Conservation (phyloP, 2,113 vertebrate genomes). For the Felis chaus region DNA sequence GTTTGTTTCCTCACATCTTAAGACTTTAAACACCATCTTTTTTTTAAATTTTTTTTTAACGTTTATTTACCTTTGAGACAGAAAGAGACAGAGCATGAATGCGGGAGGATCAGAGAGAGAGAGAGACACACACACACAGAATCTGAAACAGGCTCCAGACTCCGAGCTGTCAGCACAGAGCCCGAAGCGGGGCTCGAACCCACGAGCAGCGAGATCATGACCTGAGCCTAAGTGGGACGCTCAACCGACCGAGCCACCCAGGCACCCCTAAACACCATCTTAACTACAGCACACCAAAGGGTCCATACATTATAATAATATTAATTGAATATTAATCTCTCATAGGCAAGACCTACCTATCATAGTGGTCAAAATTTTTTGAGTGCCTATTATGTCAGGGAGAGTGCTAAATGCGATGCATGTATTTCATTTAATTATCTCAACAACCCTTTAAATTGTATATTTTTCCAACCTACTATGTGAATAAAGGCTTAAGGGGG, state of each 20-base stretch:
- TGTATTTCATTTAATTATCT: background rate
- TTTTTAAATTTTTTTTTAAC: no score
- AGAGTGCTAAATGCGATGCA: background rate
- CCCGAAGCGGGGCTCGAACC: accelerated
- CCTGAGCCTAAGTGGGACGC: no score
- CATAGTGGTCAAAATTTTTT: background rate
- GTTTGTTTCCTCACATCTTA: background rate
- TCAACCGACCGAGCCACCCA: no score
- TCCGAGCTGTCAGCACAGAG: no score
- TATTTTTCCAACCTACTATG: background rate
- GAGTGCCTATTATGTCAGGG: background rate
- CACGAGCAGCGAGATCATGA: no score
- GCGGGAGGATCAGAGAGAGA: no score
- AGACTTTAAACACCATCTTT: background rate
- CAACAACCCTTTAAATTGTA: background rate
- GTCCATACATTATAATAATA: background rate
- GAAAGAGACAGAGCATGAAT: no score
- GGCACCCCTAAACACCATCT: background rate
- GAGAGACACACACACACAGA: no score
- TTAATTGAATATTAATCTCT: background rate
- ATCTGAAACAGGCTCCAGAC: no score
- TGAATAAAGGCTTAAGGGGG: background rate
- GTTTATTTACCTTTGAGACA: no score
- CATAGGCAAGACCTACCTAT: background rate
- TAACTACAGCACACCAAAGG: background rate